Conservation (phyloP, 2,888 invertebrate species). For the Acleris emargana region DNA sequence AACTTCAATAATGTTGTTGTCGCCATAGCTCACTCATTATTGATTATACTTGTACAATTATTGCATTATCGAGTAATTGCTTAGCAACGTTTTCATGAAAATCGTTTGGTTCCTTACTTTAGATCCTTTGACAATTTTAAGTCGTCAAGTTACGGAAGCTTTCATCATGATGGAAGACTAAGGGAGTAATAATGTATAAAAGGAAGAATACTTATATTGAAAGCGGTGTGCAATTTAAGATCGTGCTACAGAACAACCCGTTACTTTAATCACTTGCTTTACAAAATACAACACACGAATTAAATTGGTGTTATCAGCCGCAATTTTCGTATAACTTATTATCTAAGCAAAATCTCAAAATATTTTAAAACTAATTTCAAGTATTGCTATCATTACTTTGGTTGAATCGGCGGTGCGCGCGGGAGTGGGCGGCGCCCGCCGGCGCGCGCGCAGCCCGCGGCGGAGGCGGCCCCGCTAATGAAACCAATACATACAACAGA, state of each 20-base stretch:
- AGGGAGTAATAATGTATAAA: conserved; percentile 60
- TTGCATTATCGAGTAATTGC: conserved; percentile 34
- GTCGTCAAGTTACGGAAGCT: conserved; percentile 65
- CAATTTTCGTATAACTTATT: conserved; percentile 42
- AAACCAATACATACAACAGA: conserved; percentile 78
- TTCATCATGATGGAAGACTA: conserved; percentile 79
- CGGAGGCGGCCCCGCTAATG: conserved; percentile 70
- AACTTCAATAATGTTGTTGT: conserved; percentile 30
- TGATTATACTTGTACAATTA: conserved; percentile 30
- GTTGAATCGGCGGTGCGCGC: conserved; percentile 35
- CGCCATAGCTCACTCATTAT: conserved; percentile 29
- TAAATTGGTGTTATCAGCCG: conserved; percentile 77
- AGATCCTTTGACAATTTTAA: conserved; percentile 63
- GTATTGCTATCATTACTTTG: conserved; percentile 10
- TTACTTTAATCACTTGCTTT: conserved; percentile 56
- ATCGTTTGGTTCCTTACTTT: conserved; percentile 65
- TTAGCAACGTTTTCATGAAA: conserved; percentile 32
- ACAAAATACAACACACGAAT: conserved; percentile 65
- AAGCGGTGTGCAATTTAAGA: conserved; percentile 67
- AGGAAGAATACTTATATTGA: conserved; percentile 47
- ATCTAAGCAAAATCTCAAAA: conserved; percentile 31
- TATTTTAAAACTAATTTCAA: conserved; percentile 9
- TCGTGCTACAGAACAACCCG: conserved; percentile 68
- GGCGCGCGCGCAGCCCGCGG: conserved; percentile 45
- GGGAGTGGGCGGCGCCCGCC: not conserved